Evolutionary conservation across 2,888 invertebrate species (phyloP), one percentile per base, ranked within the genome.

Genomic region (Dendrolimus pini): DNA sequence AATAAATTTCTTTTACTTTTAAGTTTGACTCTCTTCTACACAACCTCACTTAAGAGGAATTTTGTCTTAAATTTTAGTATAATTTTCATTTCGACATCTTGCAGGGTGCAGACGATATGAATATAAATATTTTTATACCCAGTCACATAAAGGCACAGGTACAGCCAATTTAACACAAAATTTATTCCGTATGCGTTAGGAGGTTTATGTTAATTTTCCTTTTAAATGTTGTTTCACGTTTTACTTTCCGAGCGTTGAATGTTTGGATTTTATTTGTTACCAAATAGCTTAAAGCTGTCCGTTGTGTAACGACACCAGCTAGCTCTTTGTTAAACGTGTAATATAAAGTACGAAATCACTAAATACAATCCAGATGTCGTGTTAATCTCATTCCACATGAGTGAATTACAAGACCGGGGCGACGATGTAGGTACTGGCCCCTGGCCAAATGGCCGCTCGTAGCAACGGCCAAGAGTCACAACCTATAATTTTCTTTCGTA

Each of bases 371-470:
- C 81, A 81, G 80, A 83, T 83, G 80, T 77, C 78, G 76, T 80
- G 80, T 80, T 84, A 82, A 85, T 84, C 82, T 80, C 78, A 75
- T 83, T 82, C 77, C 78, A 74, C 81, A 75, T 72, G 82, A 78
- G 83, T 81, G 77, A 82, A 81, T 83, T 83, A 85, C 85, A 83
- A 83, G 82, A 85, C 82, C 80, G 78, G 70, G 72, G 70, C 72
- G 76, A 69, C 71, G 71, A 70, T 62, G 47, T 30, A 30, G 30
- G 30, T 70, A 53, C 72, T 88, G 87, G 89, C 80, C 62, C 58
- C 52, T 56, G 56, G 81, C 87, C 88, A 88, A 85, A 86, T 83
- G 78, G 80, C 73, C 70, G 74, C 77, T 73, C 75, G 79, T 82
- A 79, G 82, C 82, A 77, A 75, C 75, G 65, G 65, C 77, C 76